Conservation (phyloP, 2,113 vertebrate species). For the Apaloderma vittatum region DNA sequence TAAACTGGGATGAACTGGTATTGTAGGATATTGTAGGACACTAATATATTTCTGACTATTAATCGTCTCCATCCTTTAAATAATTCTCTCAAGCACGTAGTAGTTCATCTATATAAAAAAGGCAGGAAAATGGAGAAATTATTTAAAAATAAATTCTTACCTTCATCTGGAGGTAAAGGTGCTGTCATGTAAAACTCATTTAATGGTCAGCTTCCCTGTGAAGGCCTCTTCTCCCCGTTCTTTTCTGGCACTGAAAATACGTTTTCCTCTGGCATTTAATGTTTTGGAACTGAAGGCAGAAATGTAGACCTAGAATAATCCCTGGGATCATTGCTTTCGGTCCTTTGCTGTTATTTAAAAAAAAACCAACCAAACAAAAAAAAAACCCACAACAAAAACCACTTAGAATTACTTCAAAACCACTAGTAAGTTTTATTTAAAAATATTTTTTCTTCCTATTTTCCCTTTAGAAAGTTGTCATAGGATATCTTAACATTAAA, state of each 20-base stretch:
- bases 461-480: background rate
- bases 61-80: background rate
- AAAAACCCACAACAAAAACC: background rate
- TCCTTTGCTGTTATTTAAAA: background rate
- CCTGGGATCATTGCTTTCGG: rapidly evolving
- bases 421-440: background rate
- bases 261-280: background rate
- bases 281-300: background rate
- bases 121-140: rapidly evolving
- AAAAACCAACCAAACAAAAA: background rate
- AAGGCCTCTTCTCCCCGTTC: background rate
- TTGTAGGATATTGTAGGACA: background rate
- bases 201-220: background rate
- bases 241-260: background rate
- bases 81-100: background rate
- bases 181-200: background rate
- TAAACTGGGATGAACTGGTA: background rate
- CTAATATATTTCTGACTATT: background rate
- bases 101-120: background rate
- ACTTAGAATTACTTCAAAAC: background rate
- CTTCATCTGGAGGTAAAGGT: background rate
- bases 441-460: background rate
- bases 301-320: background rate
- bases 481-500: background rate
- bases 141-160: background rate